Percentiles rank a stretch among this genome's conserved stretches.
Evolutionary conservation across 35 echinoderm and acorn worm genomes (phyloP).

Genomic region (Apostichopus californicus): DNA sequence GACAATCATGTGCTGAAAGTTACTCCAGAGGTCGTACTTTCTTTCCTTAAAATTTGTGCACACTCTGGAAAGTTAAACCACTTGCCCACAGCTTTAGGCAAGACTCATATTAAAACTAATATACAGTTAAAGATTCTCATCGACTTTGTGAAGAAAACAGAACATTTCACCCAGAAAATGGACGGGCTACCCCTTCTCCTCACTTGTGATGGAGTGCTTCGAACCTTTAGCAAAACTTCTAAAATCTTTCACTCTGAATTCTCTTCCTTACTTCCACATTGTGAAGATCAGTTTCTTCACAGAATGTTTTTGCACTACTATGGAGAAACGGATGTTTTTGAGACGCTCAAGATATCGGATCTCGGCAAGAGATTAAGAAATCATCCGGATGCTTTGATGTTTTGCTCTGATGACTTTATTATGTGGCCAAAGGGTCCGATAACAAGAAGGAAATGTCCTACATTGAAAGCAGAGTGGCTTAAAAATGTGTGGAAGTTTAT

Average conservation of each 20-base stretch:
- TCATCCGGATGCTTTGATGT: neutral
- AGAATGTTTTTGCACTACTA: neutral
- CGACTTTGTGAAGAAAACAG: constrained; percentile 40
- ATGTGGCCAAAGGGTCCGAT: neutral
- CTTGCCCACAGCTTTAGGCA: constrained; percentile 6
- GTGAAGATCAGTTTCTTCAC: constrained; percentile 58
- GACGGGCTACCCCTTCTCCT: constrained; percentile 58
- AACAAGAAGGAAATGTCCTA: neutral
- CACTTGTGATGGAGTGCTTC: constrained; percentile 40
- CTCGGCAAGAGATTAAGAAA: neutral
- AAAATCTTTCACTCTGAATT: constrained; percentile 26
- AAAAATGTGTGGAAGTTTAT: constrained; percentile 36
- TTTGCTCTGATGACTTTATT: neutral
- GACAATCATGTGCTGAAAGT: constrained; percentile 35
- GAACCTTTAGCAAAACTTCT: constrained; percentile 3
- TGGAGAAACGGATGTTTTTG: neutral
- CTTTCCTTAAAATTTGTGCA: constrained; percentile 13
- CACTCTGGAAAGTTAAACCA: neutral
- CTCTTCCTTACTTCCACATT: constrained; percentile 38
- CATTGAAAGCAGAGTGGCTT: constrained; percentile 5
- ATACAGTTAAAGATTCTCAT: neutral
- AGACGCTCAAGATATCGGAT: constrained; percentile 24
- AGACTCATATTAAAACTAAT: constrained; percentile 10
- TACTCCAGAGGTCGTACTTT: constrained; percentile 31
- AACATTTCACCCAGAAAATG: constrained; percentile 22